Evolutionary conservation across 2,888 invertebrate genomes (phyloP).

Genomic region (Campopleginae sp.): DNA sequence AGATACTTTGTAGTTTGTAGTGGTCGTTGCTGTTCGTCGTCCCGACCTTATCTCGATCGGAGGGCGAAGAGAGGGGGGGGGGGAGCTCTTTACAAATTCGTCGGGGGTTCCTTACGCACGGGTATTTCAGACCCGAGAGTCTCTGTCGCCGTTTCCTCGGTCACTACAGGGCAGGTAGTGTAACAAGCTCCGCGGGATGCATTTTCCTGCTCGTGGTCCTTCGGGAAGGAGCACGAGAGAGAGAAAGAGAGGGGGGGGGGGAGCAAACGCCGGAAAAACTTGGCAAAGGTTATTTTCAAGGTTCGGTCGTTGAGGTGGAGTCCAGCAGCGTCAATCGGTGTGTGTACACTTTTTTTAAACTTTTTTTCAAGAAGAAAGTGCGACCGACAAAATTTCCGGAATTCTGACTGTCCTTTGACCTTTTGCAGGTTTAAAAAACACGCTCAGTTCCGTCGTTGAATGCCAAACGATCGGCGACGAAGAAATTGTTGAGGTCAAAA

Average conservation of each 20-base stretch:
- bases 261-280: slow-evolving; percentile 22
- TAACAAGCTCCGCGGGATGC: not conserved
- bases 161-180: slow-evolving; percentile 22
- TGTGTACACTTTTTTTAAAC: not conserved
- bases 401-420: slow-evolving; percentile 5
- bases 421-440: not conserved
- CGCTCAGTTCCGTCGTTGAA: not conserved
- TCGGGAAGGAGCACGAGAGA: not conserved
- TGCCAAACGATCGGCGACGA: no score
- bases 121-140: not conserved
- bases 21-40: slow-evolving; percentile 19
- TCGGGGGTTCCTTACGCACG: slow-evolving; percentile 46
- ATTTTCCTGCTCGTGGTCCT: slow-evolving; percentile 16
- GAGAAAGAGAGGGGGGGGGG: not conserved
- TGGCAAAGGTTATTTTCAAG: slow-evolving; percentile 11
- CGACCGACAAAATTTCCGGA: not conserved
- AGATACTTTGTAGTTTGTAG: slow-evolving; percentile 51
- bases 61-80: no score
- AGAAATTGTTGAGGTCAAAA: no score
- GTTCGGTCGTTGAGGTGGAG: slow-evolving; percentile 20
- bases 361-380: slow-evolving; percentile 15
- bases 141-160: not conserved
- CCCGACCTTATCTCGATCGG: slow-evolving; percentile 55
- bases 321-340: not conserved
- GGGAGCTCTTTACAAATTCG: slow-evolving; percentile 45